Conservation (phyloP, 2,113 vertebrate genomes). For the Rhea americana region DNA sequence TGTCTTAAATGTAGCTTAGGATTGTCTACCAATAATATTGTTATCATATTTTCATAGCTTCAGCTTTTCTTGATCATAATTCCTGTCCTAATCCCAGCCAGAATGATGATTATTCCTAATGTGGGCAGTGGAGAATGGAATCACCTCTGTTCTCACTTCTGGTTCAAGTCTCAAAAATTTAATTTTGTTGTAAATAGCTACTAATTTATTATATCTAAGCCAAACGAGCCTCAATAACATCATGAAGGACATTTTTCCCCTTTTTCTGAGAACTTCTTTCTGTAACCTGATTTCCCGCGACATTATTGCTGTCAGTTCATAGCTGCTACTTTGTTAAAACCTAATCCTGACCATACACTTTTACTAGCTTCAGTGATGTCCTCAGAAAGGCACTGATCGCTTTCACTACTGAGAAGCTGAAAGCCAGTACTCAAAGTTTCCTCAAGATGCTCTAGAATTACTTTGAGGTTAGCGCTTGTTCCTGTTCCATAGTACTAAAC, state of each 20-base stretch:
- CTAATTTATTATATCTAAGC: not conserved
- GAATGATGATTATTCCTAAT: not conserved
- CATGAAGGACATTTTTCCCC: not conserved
- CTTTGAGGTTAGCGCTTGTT: not conserved
- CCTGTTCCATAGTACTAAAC: not conserved
- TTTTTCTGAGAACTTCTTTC: not conserved
- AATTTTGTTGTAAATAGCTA: not conserved
- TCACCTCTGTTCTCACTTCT: not conserved
- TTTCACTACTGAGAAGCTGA: not conserved
- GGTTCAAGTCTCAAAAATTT: not conserved
- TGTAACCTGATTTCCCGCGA: not conserved
- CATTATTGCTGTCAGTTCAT: not conserved
- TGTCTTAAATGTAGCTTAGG: not conserved
- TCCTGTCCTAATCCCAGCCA: not conserved
- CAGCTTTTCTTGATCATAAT: not conserved
- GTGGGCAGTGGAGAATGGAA: not conserved
- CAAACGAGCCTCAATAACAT: not conserved
- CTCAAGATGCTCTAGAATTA: not conserved
- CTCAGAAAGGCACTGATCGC: not conserved
- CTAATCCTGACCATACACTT: not conserved
- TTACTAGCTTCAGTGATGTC: not conserved
- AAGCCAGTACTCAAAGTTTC: not conserved
- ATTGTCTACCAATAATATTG: not conserved
- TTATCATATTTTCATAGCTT: not conserved
- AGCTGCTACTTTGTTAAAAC: not conserved